Conservation (phyloP, 2,888 invertebrate genomes). For the Masnerella sp. region DNA sequence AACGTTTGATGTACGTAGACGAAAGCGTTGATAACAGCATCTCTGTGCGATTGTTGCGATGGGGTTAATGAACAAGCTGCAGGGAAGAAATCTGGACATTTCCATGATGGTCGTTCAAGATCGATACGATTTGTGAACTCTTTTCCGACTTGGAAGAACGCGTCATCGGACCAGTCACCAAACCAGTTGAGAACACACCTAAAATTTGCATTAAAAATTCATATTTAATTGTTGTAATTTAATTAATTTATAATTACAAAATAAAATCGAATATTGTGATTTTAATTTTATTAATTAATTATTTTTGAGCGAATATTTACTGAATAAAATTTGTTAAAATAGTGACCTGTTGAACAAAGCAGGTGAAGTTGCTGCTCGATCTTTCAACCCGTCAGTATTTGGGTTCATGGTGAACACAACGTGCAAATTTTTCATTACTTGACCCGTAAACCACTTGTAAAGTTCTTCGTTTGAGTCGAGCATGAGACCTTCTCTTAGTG, state of each 20-base stretch:
- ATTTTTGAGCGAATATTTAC: too few species aligned
- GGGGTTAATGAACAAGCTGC: slow-evolving; percentile 88
- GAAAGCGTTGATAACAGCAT: slow-evolving; percentile 98
- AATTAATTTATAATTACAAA: not conserved
- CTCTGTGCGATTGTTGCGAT: slow-evolving; percentile 89
- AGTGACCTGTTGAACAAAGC: slow-evolving; percentile 96
- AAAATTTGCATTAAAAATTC: slow-evolving; percentile 79
- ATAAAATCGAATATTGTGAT: not conserved
- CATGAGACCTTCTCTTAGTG: slow-evolving; percentile 98
- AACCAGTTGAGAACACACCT: slow-evolving; percentile 99
- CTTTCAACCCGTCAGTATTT: slow-evolving; percentile 97
- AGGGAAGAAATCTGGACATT: slow-evolving; percentile 93
- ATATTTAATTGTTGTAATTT: not conserved
- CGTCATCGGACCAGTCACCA: slow-evolving; percentile 99
- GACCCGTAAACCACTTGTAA: slow-evolving; percentile 99
- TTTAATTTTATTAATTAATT: not conserved
- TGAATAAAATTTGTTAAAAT: too few species aligned
- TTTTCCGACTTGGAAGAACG: slow-evolving; percentile 95
- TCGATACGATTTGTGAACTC: slow-evolving; percentile 98
- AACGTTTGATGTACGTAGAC: slow-evolving; percentile 99
- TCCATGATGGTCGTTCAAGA: slow-evolving; percentile 91
- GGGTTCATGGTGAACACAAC: slow-evolving; percentile 99
- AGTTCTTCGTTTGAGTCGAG: slow-evolving; percentile 98
- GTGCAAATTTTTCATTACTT: slow-evolving; percentile 99
- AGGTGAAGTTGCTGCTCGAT: slow-evolving; percentile 98